Conservation (phyloP, 2,113 vertebrate genomes). For the Tetraodon nigroviridis region DNA sequence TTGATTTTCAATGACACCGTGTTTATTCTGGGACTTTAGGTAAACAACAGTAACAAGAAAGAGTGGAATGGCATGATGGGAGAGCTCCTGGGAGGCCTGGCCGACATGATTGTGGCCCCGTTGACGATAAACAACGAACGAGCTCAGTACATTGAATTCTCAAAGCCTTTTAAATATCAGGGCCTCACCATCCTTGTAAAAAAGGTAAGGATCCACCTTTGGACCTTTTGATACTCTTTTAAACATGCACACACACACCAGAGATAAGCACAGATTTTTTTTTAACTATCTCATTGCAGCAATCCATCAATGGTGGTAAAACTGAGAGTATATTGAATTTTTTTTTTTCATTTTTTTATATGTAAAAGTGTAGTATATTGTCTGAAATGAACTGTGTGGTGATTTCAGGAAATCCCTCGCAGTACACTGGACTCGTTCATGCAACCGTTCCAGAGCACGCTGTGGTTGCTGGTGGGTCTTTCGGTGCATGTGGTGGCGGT, state of each 20-base stretch:
- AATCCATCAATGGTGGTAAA: too few species aligned
- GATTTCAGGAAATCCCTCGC: constrained; percentile 92
- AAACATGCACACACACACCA: neutral
- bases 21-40: constrained; percentile 68
- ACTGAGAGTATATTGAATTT: neutral
- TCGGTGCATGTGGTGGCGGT: constrained; percentile 99
- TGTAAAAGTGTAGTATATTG: neutral
- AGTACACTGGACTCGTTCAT: constrained; percentile 99
- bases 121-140: constrained; percentile 98
- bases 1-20: constrained; percentile 19
- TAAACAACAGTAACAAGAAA: constrained; percentile 99
- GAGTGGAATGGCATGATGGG: constrained; percentile 99
- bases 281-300: too few species aligned
- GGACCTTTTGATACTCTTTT: neutral
- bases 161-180: constrained; percentile 99
- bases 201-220: constrained; percentile 78
- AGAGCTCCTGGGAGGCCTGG: constrained; percentile 92
- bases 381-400: constrained; percentile 12
- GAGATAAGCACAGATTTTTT: too few species aligned
- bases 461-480: constrained; percentile 96
- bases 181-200: constrained; percentile 98
- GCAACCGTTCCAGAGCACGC: constrained; percentile 98
- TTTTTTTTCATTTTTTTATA: neutral
- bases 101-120: constrained; percentile 97
- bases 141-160: constrained; percentile 98